Evolutionary conservation across 2,888 invertebrate genomes (phyloP).

Genomic region (Serripes groenlandicus): DNA sequence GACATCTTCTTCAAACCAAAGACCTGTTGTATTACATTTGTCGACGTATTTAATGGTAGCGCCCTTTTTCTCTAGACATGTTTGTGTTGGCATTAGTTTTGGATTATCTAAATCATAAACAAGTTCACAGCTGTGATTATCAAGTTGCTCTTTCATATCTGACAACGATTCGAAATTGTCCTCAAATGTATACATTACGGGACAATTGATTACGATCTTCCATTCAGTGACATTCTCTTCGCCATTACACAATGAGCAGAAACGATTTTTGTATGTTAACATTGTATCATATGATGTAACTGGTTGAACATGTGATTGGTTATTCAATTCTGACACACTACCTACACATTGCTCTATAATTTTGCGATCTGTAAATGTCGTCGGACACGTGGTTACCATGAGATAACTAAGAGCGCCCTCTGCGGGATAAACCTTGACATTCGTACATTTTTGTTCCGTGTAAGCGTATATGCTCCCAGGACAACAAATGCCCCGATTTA

Average conservation of each 20-base stretch:
- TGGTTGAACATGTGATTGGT: conserved; percentile 10
- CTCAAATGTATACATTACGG: background rate
- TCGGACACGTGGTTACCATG: conserved; percentile 19
- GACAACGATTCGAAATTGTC: conserved; percentile 10
- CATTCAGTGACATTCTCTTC: conserved; percentile 23
- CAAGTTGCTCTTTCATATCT: background rate
- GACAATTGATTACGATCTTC: conserved; percentile 13
- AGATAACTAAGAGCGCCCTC: background rate
- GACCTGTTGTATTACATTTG: conserved; percentile 49
- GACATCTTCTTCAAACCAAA: conserved; percentile 44
- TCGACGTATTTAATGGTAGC: background rate
- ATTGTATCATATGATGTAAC: conserved; percentile 11
- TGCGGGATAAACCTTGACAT: background rate
- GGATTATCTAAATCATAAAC: conserved; percentile 1
- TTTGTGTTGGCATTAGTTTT: background rate
- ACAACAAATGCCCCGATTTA: background rate
- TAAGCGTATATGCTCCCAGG: conserved; percentile 9
- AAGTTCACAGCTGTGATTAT: background rate
- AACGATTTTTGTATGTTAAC: conserved; percentile 30
- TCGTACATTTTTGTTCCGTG: conserved; percentile 7
- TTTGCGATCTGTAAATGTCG: background rate
- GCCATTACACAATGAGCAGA: conserved; percentile 29
- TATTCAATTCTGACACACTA: background rate
- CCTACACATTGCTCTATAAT: background rate
- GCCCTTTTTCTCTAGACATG: background rate